Percentiles rank a stretch among this genome's conserved stretches.
Evolutionary conservation across 2,888 invertebrate species (phyloP).

Genomic region (Orthosia gracilis): DNA sequence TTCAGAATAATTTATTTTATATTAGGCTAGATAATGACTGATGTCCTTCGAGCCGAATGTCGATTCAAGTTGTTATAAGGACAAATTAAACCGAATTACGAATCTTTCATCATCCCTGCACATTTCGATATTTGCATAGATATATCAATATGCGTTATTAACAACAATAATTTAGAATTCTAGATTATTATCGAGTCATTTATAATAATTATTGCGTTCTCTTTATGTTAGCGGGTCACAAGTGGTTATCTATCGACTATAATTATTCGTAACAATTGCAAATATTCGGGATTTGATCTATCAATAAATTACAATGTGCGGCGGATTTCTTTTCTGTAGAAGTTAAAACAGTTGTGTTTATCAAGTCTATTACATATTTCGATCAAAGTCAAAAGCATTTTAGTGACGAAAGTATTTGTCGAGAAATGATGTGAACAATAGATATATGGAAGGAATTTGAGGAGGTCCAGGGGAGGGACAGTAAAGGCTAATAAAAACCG

Average conservation of each 20-base stretch:
- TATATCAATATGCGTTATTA: neutral
- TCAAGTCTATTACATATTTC: too few species aligned
- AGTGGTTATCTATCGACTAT: constrained; percentile 20
- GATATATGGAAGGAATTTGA: too few species aligned
- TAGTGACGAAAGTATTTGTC: too few species aligned
- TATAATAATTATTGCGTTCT: constrained; percentile 22
- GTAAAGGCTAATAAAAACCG: too few species aligned
- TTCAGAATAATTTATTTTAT: neutral
- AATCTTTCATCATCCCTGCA: neutral
- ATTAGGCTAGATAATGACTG: too few species aligned
- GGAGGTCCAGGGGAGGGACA: too few species aligned
- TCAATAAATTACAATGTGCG: neutral
- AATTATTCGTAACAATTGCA: neutral
- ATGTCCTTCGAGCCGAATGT: neutral
- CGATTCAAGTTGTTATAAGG: too few species aligned
- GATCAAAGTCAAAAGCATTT: too few species aligned
- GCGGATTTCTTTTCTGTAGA: neutral
- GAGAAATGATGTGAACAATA: too few species aligned
- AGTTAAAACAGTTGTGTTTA: neutral
- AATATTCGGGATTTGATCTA: neutral
- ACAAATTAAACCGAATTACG: too few species aligned
- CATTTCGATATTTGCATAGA: neutral
- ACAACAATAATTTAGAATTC: neutral
- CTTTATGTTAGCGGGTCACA: constrained; percentile 38
- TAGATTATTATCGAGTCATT: constrained; percentile 16